Conservation (phyloP, 2,888 invertebrate species). For the Macrophya annulata region DNA sequence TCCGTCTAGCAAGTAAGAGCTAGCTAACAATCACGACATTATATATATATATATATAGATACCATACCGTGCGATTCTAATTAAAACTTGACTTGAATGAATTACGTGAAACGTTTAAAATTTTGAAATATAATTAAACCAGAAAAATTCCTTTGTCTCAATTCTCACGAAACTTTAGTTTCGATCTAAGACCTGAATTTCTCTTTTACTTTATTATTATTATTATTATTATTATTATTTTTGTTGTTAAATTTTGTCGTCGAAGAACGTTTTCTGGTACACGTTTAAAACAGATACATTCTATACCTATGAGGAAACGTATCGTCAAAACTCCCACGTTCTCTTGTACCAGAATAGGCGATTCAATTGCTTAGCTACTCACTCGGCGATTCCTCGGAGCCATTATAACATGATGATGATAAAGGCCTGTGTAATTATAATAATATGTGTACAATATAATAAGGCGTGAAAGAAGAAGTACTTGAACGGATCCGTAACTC, state of each 20-base stretch:
- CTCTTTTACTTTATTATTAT: background rate
- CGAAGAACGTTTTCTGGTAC: background rate
- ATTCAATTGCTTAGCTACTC: background rate
- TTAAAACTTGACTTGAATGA: background rate
- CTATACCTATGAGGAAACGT: background rate
- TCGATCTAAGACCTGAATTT: background rate
- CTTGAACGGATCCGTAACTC: background rate
- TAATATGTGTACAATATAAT: background rate
- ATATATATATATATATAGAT: no score
- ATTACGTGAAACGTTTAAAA: background rate
- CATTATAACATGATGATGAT: constrained; percentile 4
- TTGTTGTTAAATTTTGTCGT: background rate
- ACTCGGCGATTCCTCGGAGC: background rate
- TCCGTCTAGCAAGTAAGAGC: background rate
- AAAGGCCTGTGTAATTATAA: background rate
- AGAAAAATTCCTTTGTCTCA: background rate
- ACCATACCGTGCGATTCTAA: background rate
- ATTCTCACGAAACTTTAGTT: background rate
- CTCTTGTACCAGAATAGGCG: background rate
- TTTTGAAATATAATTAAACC: background rate
- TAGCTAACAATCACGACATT: background rate
- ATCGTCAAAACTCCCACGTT: background rate
- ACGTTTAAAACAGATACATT: background rate
- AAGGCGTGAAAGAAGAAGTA: background rate
- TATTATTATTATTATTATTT: background rate